Base-by-base conservation (phyloP, 1,140 invertebrate genomes). In the Drosophila baimaii region DNA sequence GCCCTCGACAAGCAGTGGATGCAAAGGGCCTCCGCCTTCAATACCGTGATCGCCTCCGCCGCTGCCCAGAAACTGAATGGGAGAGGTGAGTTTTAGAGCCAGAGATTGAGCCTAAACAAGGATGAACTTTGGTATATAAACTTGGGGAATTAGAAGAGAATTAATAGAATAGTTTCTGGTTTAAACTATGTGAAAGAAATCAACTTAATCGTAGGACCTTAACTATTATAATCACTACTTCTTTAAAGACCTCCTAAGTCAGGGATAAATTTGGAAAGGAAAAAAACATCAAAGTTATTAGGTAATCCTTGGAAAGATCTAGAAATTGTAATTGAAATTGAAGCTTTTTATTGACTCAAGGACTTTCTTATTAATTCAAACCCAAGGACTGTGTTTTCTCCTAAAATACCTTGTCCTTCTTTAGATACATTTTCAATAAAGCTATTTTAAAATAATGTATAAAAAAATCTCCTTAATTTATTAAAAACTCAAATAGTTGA, bases 1-100 rank as follows among this genome's bases (percentile, higher is more conserved):
- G 41, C 82, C 8, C 51, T 91, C 19, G 84, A 92, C 68, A 92
- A 91, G 63, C 79, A 89, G 62, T 91, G 91, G 86, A 91, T 92
- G 83, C 91, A 92, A 41, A 52, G 90, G 17, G 90, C 91, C 8
- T 92, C 91, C 27, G 86, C 91, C 49, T 91, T 92, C 44, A 92
- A 91, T 37, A 86, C 89, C 19, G 89, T 91, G 39, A 91, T 92
- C 17, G 90, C 90, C 21, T 88, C 90, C 21, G 90, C 91, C n/a
- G 85, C 88, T 0, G 88, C 85, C 8, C 91, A 92, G 44, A 92
- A 92, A 57, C 43, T 91, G 3, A 92, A 91, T n/a, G 79, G 74
- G 8, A 65, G 83, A 90, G 91, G 91, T 92, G 64, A 90, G 81
- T 71, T 21, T 4, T 1, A 12, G 17, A 5, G 15, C 21, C 10